Percentiles rank a stretch among this genome's conserved stretches.
phyloP scores from a whole-genome alignment of 2,113 vertebrate genomes.

The Planiliza haematocheilus region DNA sequence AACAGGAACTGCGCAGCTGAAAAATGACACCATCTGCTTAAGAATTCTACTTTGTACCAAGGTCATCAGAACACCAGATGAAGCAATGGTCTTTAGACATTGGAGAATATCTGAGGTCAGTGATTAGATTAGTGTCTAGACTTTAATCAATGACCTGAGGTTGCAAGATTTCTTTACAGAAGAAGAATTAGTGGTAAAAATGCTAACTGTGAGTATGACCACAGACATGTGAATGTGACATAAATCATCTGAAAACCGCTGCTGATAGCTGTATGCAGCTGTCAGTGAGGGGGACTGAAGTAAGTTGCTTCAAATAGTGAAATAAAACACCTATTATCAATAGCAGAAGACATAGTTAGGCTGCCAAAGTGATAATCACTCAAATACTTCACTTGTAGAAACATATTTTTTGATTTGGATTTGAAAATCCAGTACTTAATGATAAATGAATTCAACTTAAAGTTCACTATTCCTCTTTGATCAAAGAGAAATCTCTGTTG shows the following conservation, averaged over 20 bases:
- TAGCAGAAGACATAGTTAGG: too few species aligned
- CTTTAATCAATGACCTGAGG: constrained; percentile 22
- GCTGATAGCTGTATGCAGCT: constrained; percentile 25
- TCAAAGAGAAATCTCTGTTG: too few species aligned
- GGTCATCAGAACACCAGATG: constrained; percentile 6
- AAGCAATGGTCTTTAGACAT: background rate
- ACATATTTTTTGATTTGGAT: too few species aligned
- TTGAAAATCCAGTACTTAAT: too few species aligned
- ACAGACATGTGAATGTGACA: constrained; percentile 39
- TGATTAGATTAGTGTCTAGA: constrained; percentile 24
- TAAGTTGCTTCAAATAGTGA: constrained; percentile 22
- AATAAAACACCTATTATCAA: background rate
- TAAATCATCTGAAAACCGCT: constrained; percentile 38
- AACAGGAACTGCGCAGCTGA: background rate
- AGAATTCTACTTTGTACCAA: constrained; percentile 8
- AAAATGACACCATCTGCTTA: background rate
- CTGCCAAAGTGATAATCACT: too few species aligned
- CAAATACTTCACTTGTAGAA: too few species aligned
- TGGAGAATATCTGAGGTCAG: background rate
- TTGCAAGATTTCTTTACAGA: constrained; percentile 28
- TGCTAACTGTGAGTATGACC: constrained; percentile 25
- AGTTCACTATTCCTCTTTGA: too few species aligned
- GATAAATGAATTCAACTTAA: too few species aligned
- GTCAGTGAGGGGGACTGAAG: background rate
- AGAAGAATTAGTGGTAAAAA: constrained; percentile 35